Conservation (phyloP, 2,113 vertebrate genomes). For the Macrotus californicus region DNA sequence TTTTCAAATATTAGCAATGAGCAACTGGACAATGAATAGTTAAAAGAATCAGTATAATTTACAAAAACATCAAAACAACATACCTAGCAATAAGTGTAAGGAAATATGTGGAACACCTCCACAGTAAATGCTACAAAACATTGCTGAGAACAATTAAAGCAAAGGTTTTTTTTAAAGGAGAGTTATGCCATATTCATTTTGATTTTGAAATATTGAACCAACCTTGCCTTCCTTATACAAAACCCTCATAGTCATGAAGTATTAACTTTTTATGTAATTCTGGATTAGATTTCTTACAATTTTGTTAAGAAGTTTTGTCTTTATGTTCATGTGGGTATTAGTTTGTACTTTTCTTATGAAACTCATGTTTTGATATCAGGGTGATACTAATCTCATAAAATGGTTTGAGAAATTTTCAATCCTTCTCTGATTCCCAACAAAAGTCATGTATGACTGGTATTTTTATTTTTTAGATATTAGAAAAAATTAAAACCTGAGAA, state of each 20-base stretch:
- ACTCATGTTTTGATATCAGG: background rate
- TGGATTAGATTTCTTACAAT: background rate
- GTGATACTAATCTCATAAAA: background rate
- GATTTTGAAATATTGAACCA: background rate
- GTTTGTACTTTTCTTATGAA: background rate
- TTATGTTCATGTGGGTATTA: background rate
- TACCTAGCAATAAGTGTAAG: background rate
- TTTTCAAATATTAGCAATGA: background rate
- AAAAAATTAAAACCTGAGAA: constrained; percentile 36
- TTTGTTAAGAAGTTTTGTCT: background rate
- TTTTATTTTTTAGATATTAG: background rate
- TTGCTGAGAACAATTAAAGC: background rate
- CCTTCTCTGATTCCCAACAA: background rate
- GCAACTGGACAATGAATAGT: background rate
- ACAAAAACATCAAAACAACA: background rate
- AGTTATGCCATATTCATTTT: background rate
- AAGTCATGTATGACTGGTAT: background rate
- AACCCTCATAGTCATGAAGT: background rate
- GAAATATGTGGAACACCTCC: background rate
- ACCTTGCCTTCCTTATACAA: background rate
- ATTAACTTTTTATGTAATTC: background rate
- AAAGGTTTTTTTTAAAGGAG: background rate
- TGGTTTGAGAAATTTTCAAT: background rate
- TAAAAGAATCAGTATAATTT: background rate
- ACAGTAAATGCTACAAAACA: background rate